These are phyloP conservation scores for Hetaerina americana DNA, from an alignment of 1,140 invertebrate species.

Conservation along the genomic window DNA sequence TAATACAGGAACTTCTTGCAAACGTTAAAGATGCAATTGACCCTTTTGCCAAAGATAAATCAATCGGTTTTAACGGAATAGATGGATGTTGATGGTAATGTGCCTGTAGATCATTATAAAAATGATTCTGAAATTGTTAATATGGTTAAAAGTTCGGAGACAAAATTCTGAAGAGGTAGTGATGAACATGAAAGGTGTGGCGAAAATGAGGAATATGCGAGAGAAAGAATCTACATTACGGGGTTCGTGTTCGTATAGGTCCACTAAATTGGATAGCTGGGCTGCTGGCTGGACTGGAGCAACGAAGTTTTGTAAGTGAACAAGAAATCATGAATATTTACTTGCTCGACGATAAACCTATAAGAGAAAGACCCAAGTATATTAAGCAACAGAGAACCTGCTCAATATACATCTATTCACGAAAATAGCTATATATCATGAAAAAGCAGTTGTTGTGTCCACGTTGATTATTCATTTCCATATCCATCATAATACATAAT, in stretches of 20 bases:
- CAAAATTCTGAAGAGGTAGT: neutral
- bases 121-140: neutral
- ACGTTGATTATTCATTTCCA: neutral
- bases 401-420: neutral
- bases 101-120: neutral
- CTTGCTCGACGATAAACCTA: neutral
- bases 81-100: too few species aligned
- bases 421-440: neutral
- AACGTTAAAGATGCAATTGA: too few species aligned
- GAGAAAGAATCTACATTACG: neutral
- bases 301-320: slow-evolving; percentile 8
- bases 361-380: slow-evolving; percentile 1
- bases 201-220: neutral
- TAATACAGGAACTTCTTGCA: too few species aligned
- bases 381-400: slow-evolving; percentile 4
- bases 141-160: neutral
- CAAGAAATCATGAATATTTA: slow-evolving; percentile 5
- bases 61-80: too few species aligned
- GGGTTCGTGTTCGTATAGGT: too few species aligned
- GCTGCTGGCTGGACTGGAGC: neutral
- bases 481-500: too few species aligned
- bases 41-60: too few species aligned
- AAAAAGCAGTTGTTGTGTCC: neutral
- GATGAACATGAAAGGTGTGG: neutral
- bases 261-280: neutral